Evolutionary conservation across 2,113 vertebrate genomes (phyloP), one percentile per base, ranked within the genome.

Genomic region (Leucoraja erinaceus): DNA sequence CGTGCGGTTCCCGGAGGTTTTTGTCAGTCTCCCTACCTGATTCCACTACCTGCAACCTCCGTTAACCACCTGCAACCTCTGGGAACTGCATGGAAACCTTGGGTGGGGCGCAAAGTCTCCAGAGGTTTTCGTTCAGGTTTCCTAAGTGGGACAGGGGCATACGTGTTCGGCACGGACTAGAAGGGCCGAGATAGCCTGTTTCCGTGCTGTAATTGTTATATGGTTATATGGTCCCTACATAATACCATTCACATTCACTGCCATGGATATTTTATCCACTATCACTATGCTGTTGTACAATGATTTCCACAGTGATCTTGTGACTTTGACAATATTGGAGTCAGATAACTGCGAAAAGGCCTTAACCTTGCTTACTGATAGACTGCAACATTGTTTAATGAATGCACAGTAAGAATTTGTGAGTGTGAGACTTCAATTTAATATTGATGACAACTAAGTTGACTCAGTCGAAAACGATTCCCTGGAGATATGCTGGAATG

Each of bases 381-480:
- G 83, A 54, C 56, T 86, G 3, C n/a, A 86, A n/a, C 20, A 47
- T 63, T 90, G 8, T 68, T 72, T 25, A n/a, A n/a, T n/a, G 63
- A 91, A 38, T 72, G 47, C 33, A 47, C 88, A 47, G 3, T 91
- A 68, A 33, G 10, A 91, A 72, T 91, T 25, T 91, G 68, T 68
- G 83, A 28, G 28, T 66, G 25, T 70, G 63, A 90, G 61, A 38
- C 61, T 33, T 68, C 5, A 59, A 59, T 12, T 38, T 47, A 91
- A 25, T 72, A 47, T 70, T 25, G 3, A 72, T 47, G 47, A 11
- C n/a, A 72, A 14, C 66, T 70, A 16, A 18, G 68, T 91, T 86
- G 83, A 86, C 25, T 86, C 28, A 72, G 66, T 16, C 47, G 88
- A 91, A 91, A 90, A 90, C 18, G 12, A 11, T 61, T 88, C 59